These are phyloP conservation scores for Tachina grossa DNA, from an alignment of 2,888 invertebrate genomes.

Conservation along the genomic window DNA sequence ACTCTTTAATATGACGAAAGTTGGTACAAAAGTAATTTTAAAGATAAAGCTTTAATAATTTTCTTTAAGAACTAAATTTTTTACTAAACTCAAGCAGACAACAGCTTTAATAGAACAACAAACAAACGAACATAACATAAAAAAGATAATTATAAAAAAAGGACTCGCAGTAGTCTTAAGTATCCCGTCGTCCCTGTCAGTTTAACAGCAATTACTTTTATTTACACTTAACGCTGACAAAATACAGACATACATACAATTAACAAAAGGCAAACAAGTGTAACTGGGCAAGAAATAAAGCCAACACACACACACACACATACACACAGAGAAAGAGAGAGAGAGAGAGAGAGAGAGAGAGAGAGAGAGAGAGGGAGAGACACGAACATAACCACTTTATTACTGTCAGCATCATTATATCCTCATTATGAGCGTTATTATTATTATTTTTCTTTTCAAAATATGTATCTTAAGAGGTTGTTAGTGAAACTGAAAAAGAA, in stretches of 20 bases:
- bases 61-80: conserved; percentile 9
- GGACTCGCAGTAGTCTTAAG: conserved; percentile 31
- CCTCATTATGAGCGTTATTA: conserved; percentile 6
- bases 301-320: conserved; percentile 12
- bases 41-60: conserved; percentile 1
- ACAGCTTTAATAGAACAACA: not conserved
- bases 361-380: too few relatives aligned
- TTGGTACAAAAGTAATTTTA: too few relatives aligned
- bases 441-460: not conserved
- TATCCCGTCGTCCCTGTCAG: conserved; percentile 29
- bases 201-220: conserved; percentile 58
- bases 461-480: conserved; percentile 2
- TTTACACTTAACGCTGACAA: conserved; percentile 60
- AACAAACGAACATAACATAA: not conserved
- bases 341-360: too few relatives aligned
- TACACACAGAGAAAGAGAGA: too few relatives aligned
- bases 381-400: conserved; percentile 38
- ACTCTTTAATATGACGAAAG: too few relatives aligned
- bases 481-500: not conserved
- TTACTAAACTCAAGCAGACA: not conserved
- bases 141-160: conserved; percentile 2
- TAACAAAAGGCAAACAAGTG: not conserved
- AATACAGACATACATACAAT: conserved; percentile 6
- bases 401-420: conserved; percentile 30
- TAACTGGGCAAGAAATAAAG: conserved; percentile 10